Evolutionary conservation across 2,888 invertebrate species (phyloP).

Genomic region (Melikaiella ostensackeni): DNA sequence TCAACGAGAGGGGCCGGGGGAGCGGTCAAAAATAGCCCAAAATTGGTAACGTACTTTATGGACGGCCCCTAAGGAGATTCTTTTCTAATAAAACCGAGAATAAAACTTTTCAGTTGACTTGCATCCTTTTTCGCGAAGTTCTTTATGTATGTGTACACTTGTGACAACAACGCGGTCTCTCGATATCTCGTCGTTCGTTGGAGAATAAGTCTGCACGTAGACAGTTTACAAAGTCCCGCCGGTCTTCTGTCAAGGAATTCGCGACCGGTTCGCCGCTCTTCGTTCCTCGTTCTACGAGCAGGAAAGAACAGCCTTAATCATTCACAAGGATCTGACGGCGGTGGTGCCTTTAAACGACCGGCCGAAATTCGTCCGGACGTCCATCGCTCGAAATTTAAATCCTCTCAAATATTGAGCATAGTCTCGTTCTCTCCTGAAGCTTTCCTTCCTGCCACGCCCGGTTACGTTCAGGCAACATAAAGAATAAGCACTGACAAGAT

Average conservation of each 20-base stretch:
- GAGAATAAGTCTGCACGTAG: slow-evolving; percentile 64
- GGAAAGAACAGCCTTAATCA: slow-evolving; percentile 69
- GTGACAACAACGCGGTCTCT: slow-evolving; percentile 52
- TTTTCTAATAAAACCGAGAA: slow-evolving; percentile 13
- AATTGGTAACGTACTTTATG: too few species aligned
- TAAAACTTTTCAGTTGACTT: slow-evolving; percentile 40
- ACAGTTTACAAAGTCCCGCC: slow-evolving; percentile 63
- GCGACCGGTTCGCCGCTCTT: slow-evolving; percentile 54
- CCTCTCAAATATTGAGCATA: slow-evolving; percentile 74
- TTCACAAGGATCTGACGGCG: slow-evolving; percentile 73
- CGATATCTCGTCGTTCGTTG: slow-evolving; percentile 60
- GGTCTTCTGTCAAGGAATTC: slow-evolving; percentile 54
- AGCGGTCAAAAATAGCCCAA: too few species aligned
- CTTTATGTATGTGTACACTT: slow-evolving; percentile 64
- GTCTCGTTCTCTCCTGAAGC: slow-evolving; percentile 39
- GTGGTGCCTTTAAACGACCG: slow-evolving; percentile 72
- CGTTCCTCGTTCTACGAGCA: slow-evolving; percentile 44
- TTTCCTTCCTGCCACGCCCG: slow-evolving; percentile 8
- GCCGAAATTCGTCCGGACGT: slow-evolving; percentile 75
- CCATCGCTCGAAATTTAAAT: slow-evolving; percentile 75
- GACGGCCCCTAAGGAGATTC: too few species aligned
- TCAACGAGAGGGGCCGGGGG: too few species aligned
- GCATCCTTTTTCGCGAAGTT: slow-evolving; percentile 42
- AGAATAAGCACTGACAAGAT: background rate
- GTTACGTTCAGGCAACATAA: slow-evolving; percentile 1